phyloP scores from a whole-genome alignment of 2,113 vertebrate genomes.

The Macquaria ambigua region DNA sequence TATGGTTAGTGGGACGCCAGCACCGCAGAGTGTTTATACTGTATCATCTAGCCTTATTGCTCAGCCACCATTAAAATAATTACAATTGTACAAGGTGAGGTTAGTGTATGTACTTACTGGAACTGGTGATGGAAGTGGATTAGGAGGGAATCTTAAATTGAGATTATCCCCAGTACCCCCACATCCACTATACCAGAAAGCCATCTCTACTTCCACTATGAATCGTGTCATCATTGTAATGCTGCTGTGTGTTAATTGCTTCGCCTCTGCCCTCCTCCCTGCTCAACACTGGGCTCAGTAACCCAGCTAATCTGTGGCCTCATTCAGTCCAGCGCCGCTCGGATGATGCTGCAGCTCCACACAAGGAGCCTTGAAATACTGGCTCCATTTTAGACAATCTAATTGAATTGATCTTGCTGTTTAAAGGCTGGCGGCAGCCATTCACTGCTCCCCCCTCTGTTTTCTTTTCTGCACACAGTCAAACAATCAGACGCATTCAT shows the following conservation, averaged over 20 bases:
- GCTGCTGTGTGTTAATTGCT: conserved; percentile 42
- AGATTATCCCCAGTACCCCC: too few species aligned
- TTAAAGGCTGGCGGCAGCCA: conserved; percentile 64
- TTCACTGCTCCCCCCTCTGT: conserved; percentile 15
- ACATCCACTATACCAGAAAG: not conserved
- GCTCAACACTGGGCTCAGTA: conserved; percentile 42
- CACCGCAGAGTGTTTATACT: not conserved
- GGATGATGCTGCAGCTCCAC: conserved; percentile 48
- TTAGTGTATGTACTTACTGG: not conserved
- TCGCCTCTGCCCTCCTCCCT: conserved; percentile 23
- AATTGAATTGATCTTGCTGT: conserved; percentile 76
- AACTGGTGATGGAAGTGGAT: not conserved
- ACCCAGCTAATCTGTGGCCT: conserved; percentile 57
- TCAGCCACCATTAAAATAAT: not conserved
- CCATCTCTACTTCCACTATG: not conserved
- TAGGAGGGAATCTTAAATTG: too few species aligned
- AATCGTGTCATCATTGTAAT: conserved; percentile 29
- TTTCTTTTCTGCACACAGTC: conserved; percentile 40
- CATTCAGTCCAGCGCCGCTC: conserved; percentile 46
- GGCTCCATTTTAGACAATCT: conserved; percentile 71
- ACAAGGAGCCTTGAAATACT: conserved; percentile 68
- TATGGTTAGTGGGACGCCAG: conserved; percentile 87
- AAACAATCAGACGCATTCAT: conserved; percentile 70
- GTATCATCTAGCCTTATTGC: not conserved
- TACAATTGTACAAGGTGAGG: not conserved